Base-by-base conservation (phyloP, 23 tunicate species). In the Styela plicata region DNA sequence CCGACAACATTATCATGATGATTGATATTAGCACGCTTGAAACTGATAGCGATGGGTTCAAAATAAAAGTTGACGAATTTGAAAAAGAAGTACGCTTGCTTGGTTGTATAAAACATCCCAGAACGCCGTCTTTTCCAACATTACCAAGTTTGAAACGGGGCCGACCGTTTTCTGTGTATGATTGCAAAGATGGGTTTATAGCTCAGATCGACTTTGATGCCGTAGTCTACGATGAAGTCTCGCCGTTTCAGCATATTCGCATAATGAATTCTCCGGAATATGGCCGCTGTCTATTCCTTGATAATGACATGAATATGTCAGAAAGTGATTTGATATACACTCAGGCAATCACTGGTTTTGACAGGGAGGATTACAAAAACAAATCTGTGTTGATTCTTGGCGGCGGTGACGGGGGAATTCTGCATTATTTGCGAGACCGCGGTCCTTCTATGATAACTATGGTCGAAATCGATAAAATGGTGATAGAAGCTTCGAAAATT, bases 381-480 rank as follows among this genome's bases (percentile, higher is more conserved):
- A 96, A 96, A 74, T 78, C 85, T 74, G 99, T 96, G 22, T 69
- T 96, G 57, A 69, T 96, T 18, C 89, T 96, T 20, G 99, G 99
- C 34, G 99, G 99, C 1, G 99, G 99, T 1, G 99, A 96, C 80
- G 99, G 99, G 3, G 99, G 99, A 34, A 95, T 95, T 33, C 64
- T 95, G 29, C 79, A 89, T 63, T 82, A 95, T 83, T 69, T 95
- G 24, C 69, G 68, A 26, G 74, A 92, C 63, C 69, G 74, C 28
- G 83, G 85, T 0, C 83, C 96, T 0, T 34, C 52, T 34, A 87
- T 87, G 91, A 80, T 96, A 32, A 92, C 96, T 2, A 84, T 96
- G 96, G 84, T 96, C 23, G 99, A 96, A 25, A 96, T 96, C 29
- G 99, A 96, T 63, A 73, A 78, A 27, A 78, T 91, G 20, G 99